Base-by-base conservation (phyloP, 2,113 vertebrate genomes). In the Indicator maculatus region DNA sequence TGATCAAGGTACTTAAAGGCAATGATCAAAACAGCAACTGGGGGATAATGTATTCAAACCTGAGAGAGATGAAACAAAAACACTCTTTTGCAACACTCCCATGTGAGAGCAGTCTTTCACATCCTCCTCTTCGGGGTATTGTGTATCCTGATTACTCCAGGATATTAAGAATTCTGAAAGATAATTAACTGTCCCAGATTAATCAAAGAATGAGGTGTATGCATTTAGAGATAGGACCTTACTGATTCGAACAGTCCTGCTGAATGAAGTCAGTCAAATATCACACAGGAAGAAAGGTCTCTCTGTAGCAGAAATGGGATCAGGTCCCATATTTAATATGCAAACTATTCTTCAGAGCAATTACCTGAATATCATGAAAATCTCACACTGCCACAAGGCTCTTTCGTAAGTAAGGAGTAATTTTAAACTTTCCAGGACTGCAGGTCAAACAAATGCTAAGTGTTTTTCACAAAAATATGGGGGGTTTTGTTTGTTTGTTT, bases 151-250 rank as follows among this genome's bases (percentile, higher is more conserved):
- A 93, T 90, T 92, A 72, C 65, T 64, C 69, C 39, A 86, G 1
- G 30, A 77, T 81, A 58, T 44, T 41, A 75, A 88, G 82, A 93
- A 82, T 86, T 75, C 90, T 84, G 80, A 75, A 72, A 86, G 88
- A 86, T 91, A 94, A 95, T 95, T 89, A 90, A 83, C 90, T 90
- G 93, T 72, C 90, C 86, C 80, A 93, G 80, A 89, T 86, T 93
- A 95, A 95, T 93, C 89, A 94, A 94, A 86, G 90, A 86, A 91
- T 81, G 73, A 95, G 72, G 78, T 88, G 41, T 75, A 39, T 5
- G 24, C 30, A 64, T 83, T 94, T 55, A 75, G 82, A 93, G 70
- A 69, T 75, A 81, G 24, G 88, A 89, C 90, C 89, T 89, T 93
- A 87, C 38, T 84, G 75, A 80, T 71, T 64, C 24, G 33, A 85